phyloP scores from a whole-genome alignment of 1,140 invertebrate species.

The Trinorchestia longiramus region DNA sequence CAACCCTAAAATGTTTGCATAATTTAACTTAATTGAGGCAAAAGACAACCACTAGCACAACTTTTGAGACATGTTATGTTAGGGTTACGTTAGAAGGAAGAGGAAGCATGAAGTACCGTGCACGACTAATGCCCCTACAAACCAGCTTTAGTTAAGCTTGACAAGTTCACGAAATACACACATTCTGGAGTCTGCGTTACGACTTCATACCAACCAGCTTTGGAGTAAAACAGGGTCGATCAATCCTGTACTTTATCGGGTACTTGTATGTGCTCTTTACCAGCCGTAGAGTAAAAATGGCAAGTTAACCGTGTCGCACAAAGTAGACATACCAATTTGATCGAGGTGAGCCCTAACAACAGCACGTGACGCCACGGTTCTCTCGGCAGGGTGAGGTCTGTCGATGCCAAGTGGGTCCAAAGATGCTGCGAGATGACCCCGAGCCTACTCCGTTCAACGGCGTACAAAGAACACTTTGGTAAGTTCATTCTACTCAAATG shows the following conservation, averaged over 20 bases:
- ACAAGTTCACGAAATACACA: background rate
- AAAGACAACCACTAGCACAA: background rate
- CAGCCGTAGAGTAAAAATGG: background rate
- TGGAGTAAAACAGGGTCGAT: background rate
- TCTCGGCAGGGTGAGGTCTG: slow-evolving; percentile 60
- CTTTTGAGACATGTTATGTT: background rate
- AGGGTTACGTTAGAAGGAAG: background rate
- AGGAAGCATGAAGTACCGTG: background rate
- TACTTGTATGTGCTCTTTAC: background rate
- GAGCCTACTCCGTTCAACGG: slow-evolving; percentile 69
- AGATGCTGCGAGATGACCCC: slow-evolving; percentile 97
- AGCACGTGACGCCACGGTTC: slow-evolving; percentile 60
- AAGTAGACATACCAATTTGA: slow-evolving; percentile 61
- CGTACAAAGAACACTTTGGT: slow-evolving; percentile 43
- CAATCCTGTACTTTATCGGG: background rate
- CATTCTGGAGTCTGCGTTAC: background rate
- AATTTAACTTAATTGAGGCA: background rate
- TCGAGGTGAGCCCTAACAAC: slow-evolving; percentile 64
- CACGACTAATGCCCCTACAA: background rate
- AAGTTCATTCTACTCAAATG: background rate
- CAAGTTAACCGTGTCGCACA: background rate
- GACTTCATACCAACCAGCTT: background rate
- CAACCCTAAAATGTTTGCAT: background rate
- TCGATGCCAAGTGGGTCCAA: slow-evolving; percentile 97
- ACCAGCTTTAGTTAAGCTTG: background rate